Percentiles rank a stretch among this genome's conserved stretches.
phyloP scores from a whole-genome alignment of 2,113 vertebrate species.

The Eonycteris spelaea region DNA sequence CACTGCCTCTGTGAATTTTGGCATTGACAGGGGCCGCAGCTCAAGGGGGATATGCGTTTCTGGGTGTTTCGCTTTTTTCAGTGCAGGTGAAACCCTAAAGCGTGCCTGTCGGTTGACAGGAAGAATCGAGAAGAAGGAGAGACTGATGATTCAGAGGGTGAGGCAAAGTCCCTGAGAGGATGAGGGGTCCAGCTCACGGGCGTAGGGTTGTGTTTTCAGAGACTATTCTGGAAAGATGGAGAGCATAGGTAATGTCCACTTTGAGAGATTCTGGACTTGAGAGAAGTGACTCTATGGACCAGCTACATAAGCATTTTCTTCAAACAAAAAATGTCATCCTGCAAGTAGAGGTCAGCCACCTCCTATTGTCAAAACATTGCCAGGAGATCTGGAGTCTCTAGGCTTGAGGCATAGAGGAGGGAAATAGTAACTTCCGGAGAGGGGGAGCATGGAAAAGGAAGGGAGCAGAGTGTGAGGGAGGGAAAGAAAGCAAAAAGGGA shows the following conservation, averaged over 20 bases:
- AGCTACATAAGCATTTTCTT: not conserved
- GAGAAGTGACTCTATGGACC: not conserved
- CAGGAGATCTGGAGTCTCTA: not conserved
- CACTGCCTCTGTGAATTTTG: not conserved
- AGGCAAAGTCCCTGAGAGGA: not conserved
- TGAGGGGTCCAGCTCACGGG: rapidly evolving
- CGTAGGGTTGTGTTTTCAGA: not conserved
- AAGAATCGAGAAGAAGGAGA: not conserved
- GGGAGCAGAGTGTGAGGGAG: too few species aligned
- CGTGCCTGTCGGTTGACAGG: too few species aligned
- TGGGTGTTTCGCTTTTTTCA: too few species aligned
- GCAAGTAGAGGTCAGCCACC: not conserved
- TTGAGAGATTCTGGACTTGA: not conserved
- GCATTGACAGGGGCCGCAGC: not conserved
- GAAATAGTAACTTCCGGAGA: not conserved
- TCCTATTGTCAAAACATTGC: not conserved
- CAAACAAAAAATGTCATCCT: not conserved
- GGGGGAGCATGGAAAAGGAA: not conserved
- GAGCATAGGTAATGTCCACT: not conserved
- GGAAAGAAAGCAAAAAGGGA: not conserved
- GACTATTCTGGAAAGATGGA: not conserved
- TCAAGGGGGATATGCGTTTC: not conserved
- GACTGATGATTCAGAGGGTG: not conserved
- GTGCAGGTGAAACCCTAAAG: not conserved
- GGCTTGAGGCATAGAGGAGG: not conserved